Percentiles rank a stretch among this genome's conserved stretches.
phyloP scores from a whole-genome alignment of 2,888 invertebrate species.

The Spodoptera littoralis region DNA sequence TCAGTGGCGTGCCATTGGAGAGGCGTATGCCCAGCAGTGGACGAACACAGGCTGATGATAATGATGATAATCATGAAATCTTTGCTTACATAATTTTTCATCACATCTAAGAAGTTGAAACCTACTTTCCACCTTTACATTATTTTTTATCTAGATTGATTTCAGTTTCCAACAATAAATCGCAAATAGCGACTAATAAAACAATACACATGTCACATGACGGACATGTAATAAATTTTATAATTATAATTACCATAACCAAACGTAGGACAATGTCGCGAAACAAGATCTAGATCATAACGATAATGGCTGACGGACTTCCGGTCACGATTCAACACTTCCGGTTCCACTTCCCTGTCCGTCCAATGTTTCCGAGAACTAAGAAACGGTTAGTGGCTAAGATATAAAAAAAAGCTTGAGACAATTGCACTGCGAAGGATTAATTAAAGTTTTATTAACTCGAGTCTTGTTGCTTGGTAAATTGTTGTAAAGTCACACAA shows the following conservation, averaged over 20 bases:
- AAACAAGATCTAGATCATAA: conserved; percentile 52
- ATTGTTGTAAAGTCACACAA: too few relatives aligned
- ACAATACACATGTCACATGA: neutral
- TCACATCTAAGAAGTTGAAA: too few relatives aligned
- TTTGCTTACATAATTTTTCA: too few relatives aligned
- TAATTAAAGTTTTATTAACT: neutral
- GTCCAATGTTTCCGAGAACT: conserved; percentile 52
- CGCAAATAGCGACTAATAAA: neutral
- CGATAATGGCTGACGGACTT: conserved; percentile 47
- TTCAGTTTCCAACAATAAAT: neutral
- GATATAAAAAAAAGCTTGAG: conserved; percentile 19
- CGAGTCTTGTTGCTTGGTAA: too few relatives aligned
- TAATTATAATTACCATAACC: conserved; percentile 10
- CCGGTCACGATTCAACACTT: conserved; percentile 60
- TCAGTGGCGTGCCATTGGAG: too few relatives aligned
- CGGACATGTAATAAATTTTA: neutral
- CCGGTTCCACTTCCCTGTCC: conserved; percentile 60
- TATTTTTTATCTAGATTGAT: too few relatives aligned
- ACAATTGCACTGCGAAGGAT: conserved; percentile 2
- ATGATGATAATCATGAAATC: too few relatives aligned
- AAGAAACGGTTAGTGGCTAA: conserved; percentile 21
- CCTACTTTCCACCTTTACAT: too few relatives aligned
- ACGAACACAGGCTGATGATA: too few relatives aligned
- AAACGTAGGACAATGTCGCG: conserved; percentile 34
- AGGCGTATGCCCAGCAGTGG: too few relatives aligned